Evolutionary conservation across 1,140 invertebrate species (phyloP), one percentile per base, ranked within the genome.

Genomic region (Drosophila tristis): DNA sequence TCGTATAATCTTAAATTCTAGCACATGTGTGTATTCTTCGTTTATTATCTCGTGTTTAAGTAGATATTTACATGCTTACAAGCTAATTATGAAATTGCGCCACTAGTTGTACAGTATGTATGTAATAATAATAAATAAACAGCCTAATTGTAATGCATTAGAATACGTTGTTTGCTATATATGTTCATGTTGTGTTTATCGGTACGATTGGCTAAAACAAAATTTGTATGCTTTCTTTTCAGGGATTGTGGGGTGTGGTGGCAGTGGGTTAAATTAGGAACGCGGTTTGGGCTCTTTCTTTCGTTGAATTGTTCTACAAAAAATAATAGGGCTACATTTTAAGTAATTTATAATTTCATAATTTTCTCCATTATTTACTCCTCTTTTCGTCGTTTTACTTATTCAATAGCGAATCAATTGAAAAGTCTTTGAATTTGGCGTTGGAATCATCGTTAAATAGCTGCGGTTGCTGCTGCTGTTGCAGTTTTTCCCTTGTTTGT

Each of bases 341-440:
- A 68, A 20, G 44, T 68, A 47, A 16, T 20, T 0, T 25, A 25
- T 76, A 50, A 53, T 65, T 64, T 9, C 51, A 39, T 65, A 60
- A 57, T 57, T 29, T 43, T 71, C 65, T 56, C 64, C 26, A n/a
- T 16, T 7, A 43, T 31, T 25, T 29, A 42, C 4, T 26, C 11
- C 11, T 26, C 2, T 31, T 3, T 29, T 15, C 29, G 2, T 45
- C 16, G 42, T 16, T 42, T 26, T 75, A 85, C 60, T 91, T 91
- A 80, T 92, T 91, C 65, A 92, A 79, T 66, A 92, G 58, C 58
- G 91, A 92, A 74, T 92, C 90, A 48, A 92, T 92, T 59, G 91
- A 92, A 76, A 92, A 92, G 85, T 92, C 90, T 87, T 90, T 92
- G 56, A 91, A 90, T 87, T 92, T 92, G 67, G 90, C 90, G 72